Evolutionary conservation across 2,888 invertebrate species (phyloP).

Genomic region (Apamea epomidion): DNA sequence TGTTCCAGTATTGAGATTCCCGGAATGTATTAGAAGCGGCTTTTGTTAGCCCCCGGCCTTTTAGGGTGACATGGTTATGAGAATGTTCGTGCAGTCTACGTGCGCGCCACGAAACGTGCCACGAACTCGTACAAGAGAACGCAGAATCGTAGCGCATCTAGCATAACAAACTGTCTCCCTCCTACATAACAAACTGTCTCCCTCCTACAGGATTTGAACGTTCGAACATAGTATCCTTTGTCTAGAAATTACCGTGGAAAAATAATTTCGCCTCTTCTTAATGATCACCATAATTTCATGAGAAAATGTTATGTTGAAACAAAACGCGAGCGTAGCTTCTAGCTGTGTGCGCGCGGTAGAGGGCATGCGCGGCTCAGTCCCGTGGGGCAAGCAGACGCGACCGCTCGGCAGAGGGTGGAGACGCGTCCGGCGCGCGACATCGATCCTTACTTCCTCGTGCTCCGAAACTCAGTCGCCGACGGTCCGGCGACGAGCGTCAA

Average conservation of each 20-base stretch:
- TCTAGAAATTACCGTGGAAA: not conserved
- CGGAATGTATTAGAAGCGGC: not conserved
- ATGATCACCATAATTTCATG: not conserved
- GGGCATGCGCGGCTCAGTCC: conserved; percentile 72
- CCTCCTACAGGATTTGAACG: not conserved
- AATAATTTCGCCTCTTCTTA: not conserved
- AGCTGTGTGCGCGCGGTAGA: conserved; percentile 37
- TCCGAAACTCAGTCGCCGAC: conserved; percentile 56
- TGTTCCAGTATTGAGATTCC: conserved; percentile 1
- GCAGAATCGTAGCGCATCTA: not conserved
- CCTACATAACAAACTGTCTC: not conserved
- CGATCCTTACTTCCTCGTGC: conserved; percentile 68
- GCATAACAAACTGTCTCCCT: not conserved
- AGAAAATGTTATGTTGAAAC: not conserved
- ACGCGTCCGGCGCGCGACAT: conserved; percentile 75
- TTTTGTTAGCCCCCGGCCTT: conserved; percentile 19
- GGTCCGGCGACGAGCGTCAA: conserved; percentile 63
- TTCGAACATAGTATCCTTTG: not conserved
- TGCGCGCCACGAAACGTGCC: conserved; percentile 1
- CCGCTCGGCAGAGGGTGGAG: conserved; percentile 72
- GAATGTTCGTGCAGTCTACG: conserved; percentile 9
- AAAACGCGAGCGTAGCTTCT: conserved; percentile 46
- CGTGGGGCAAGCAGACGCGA: conserved; percentile 60
- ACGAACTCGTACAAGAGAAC: conserved; percentile 29
- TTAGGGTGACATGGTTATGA: conserved; percentile 11